Percentiles rank a stretch among this genome's conserved stretches.
Evolutionary conservation across 2,797 vertebrate genomes (phyloP).

Genomic region (Saxicola maurus): DNA sequence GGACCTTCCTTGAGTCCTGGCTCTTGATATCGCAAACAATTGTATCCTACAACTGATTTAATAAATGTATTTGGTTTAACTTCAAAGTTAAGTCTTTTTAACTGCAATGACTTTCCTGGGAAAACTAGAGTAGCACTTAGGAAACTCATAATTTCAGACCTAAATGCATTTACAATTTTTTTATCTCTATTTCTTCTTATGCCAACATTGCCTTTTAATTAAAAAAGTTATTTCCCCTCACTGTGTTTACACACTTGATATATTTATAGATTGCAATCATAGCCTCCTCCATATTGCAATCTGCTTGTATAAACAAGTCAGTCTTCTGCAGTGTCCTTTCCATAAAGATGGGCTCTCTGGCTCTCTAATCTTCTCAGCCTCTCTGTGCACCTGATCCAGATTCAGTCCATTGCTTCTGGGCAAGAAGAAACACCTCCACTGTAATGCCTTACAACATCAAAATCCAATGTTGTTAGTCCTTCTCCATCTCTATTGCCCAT

Average conservation of each 20-base stretch:
- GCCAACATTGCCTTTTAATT: constrained; percentile 15
- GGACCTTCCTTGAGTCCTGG: background rate
- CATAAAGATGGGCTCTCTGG: background rate
- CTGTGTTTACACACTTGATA: background rate
- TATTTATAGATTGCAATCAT: background rate
- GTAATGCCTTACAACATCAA: background rate
- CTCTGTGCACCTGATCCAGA: background rate
- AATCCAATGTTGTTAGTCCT: background rate
- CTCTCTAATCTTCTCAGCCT: background rate
- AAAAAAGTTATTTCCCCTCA: background rate
- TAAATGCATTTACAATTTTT: background rate
- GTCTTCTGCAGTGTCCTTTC: background rate
- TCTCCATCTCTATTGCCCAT: background rate
- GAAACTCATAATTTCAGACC: background rate
- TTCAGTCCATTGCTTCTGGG: background rate
- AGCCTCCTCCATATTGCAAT: background rate
- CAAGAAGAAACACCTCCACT: background rate
- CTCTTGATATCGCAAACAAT: background rate
- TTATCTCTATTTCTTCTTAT: background rate
- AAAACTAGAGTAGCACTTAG: background rate
- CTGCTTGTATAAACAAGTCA: constrained; percentile 3
- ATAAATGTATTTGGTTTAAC: background rate
- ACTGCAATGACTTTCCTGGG: background rate
- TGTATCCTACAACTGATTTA: background rate
- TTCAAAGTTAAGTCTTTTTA: background rate